Evolutionary conservation across 1,140 invertebrate genomes (phyloP), one percentile per base, ranked within the genome.

Genomic region (Pomacea maculata): DNA sequence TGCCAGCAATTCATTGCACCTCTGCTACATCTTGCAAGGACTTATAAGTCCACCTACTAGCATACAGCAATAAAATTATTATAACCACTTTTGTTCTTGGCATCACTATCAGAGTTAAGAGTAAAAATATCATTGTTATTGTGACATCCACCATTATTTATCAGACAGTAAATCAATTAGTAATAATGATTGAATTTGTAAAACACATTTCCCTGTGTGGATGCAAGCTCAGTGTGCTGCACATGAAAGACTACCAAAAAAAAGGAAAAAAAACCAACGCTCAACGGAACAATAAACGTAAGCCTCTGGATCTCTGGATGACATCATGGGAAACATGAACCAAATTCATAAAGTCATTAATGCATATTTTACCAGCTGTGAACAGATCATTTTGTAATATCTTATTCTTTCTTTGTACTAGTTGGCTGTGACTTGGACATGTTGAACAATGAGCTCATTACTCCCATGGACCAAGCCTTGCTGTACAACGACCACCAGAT

Each of bases 401-500:
- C 6, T 73, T 19, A 34, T n/a, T 73, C 29, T 17, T 61, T 7
- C 14, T 54, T 68, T 65, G 34, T 45, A 45, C 34, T 78, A 84
- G 83, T 71, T 54, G 83, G 83, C 14, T 78, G 80, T 71, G 76
- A 83, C 34, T 78, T 82, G 8, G 80, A 84, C 52, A 64, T 73
- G 19, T 68, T 84, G 25, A 84, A 84, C 63, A 77, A 82, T 64
- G 80, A 82, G 57, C 80, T 84, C 19, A 79, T 82, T 55, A 57
- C 83, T 8, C 83, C 81, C 10, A 52, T 84, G 25, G 83, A 84
- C 55, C 78, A 80, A 21, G 80, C 83, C 45, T 55, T 82, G 12
- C 74, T 76, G 19, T 78, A 75, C 78, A 82, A 80, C 19, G 67
- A 73, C 29, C 57, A 52, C 34, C 70, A 78, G 34, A 82, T 84